Evolutionary conservation across 2,888 invertebrate species (phyloP).

Genomic region (Seladonia tumulorum): DNA sequence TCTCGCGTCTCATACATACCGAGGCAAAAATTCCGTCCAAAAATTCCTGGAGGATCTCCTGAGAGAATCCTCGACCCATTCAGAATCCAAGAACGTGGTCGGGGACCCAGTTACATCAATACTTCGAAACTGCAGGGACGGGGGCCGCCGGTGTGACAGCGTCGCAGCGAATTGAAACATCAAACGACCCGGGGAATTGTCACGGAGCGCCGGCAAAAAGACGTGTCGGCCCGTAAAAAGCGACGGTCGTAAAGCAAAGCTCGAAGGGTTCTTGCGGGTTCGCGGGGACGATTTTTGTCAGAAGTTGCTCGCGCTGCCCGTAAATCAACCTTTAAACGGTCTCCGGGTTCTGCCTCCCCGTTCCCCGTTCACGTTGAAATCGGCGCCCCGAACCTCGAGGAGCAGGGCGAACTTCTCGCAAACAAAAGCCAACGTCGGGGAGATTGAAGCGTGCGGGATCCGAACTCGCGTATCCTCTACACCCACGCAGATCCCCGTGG

Average conservation of each 20-base stretch:
- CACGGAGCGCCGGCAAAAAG: slow-evolving; percentile 4
- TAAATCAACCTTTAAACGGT: slow-evolving; percentile 52
- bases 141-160: not conserved
- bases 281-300: slow-evolving; percentile 35
- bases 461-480: not conserved
- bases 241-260: slow-evolving; percentile 32
- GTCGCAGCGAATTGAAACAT: slow-evolving; percentile 18
- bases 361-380: not conserved
- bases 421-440: not conserved
- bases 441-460: not conserved
- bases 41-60: not conserved
- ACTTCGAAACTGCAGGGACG: not conserved
- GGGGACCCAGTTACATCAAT: slow-evolving; percentile 1
- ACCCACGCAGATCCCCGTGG: not conserved
- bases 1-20: not conserved
- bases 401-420: not conserved
- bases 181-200: slow-evolving; percentile 11
- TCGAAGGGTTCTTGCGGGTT: not conserved
- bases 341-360: not conserved
- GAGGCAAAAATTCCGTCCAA: not conserved
- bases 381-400: not conserved
- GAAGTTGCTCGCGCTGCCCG: slow-evolving; percentile 27
- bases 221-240: slow-evolving; percentile 15
- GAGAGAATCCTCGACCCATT: not conserved
- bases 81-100: not conserved